A percentile compares a stretch with the other conserved stretches of the same genome.
Evolutionary conservation across 2,113 vertebrate species (phyloP).

Genomic region (Leptocoma aspasia): DNA sequence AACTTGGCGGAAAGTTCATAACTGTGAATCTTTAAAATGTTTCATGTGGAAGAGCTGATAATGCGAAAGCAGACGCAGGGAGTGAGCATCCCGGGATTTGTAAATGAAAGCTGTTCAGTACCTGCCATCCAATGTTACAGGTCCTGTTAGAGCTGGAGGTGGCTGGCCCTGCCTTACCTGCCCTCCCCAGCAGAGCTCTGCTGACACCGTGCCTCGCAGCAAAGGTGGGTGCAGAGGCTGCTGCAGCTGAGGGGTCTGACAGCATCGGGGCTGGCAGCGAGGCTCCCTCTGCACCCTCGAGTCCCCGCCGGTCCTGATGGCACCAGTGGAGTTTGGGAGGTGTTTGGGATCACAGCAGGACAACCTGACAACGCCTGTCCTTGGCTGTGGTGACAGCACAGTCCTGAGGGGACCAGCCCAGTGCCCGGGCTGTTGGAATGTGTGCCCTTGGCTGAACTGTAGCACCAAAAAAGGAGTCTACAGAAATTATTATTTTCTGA

Average conservation of each 20-base stretch:
- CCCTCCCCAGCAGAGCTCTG: background rate
- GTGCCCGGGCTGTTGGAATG: background rate
- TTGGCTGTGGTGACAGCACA: background rate
- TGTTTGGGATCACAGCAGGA: background rate
- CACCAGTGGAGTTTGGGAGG: accelerated
- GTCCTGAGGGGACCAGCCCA: background rate
- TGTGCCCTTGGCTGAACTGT: background rate
- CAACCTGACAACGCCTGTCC: background rate
- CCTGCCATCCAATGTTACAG: accelerated
- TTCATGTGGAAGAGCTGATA: background rate
- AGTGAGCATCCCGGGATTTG: background rate
- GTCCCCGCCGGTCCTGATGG: accelerated
- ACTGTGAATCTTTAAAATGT: background rate
- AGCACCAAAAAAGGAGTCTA: constrained; percentile 23
- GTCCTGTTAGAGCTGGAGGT: background rate
- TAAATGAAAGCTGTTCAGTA: accelerated
- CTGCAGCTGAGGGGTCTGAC: background rate
- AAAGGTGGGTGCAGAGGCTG: accelerated
- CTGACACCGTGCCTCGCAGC: background rate
- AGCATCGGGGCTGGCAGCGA: background rate
- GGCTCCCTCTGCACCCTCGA: background rate
- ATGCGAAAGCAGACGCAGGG: background rate
- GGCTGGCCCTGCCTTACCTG: background rate
- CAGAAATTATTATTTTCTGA: background rate
- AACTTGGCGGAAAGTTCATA: background rate